Evolutionary conservation across 2,888 invertebrate species (phyloP).

Genomic region (Callinectes sapidus): DNA sequence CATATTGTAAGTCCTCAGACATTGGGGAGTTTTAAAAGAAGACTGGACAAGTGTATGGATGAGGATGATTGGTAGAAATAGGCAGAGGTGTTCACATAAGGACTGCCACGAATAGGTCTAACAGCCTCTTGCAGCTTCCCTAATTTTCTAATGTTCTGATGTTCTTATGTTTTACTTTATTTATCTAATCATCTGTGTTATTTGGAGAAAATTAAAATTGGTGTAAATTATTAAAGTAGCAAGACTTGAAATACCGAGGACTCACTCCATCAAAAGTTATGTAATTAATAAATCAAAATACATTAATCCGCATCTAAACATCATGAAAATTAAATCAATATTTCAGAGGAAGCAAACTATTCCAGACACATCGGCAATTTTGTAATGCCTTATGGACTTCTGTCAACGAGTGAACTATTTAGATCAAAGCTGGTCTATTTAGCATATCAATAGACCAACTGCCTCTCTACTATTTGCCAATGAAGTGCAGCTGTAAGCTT

Average conservation of each 20-base stretch:
- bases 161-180: neutral
- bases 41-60: too few relatives aligned
- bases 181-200: neutral
- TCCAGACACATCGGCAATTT: neutral
- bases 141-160: too few relatives aligned
- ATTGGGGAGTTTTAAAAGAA: too few relatives aligned
- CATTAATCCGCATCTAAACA: neutral
- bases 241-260: neutral
- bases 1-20: too few relatives aligned
- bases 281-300: neutral
- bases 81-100: too few relatives aligned
- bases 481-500: neutral
- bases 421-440: neutral
- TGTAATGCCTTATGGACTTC: neutral
- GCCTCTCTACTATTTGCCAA: neutral
- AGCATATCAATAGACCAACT: neutral
- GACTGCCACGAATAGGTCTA: too few relatives aligned
- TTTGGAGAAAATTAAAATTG: neutral
- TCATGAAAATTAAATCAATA: neutral
- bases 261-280: neutral
- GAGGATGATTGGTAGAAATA: too few relatives aligned
- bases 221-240: neutral
- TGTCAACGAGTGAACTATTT: neutral
- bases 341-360: neutral
- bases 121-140: too few relatives aligned